Evolutionary conservation across 1,140 invertebrate genomes (phyloP).

Genomic region (Aphelinus atriplicis): DNA sequence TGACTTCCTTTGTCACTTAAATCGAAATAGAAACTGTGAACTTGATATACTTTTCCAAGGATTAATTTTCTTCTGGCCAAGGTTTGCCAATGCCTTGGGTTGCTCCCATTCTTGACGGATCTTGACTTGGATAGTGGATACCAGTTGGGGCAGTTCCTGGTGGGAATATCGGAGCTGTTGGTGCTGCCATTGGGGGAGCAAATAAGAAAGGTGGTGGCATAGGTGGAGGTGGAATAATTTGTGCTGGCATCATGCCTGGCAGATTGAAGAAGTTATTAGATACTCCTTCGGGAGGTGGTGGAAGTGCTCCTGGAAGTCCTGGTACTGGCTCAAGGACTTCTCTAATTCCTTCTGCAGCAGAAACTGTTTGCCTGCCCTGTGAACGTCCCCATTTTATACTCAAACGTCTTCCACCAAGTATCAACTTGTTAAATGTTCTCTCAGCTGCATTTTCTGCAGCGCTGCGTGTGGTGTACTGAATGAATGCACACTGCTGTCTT

Average conservation of each 20-base stretch:
- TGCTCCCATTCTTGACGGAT: slow-evolving; percentile 88
- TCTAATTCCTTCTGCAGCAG: slow-evolving; percentile 63
- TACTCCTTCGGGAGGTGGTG: slow-evolving; percentile 76
- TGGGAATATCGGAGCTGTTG: slow-evolving; percentile 64
- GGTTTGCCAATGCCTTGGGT: slow-evolving; percentile 67
- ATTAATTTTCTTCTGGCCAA: slow-evolving; percentile 60
- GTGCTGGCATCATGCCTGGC: slow-evolving; percentile 67
- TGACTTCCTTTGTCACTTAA: slow-evolving; percentile 15
- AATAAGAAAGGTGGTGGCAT: slow-evolving; percentile 66
- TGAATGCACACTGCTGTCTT: slow-evolving; percentile 97
- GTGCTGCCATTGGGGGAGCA: slow-evolving; percentile 63
- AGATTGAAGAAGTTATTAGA: slow-evolving; percentile 73
- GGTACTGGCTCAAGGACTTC: slow-evolving; percentile 84
- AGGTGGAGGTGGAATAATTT: slow-evolving; percentile 67
- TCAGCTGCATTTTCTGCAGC: slow-evolving; percentile 95
- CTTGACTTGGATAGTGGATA: slow-evolving; percentile 94
- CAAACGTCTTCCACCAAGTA: slow-evolving; percentile 84
- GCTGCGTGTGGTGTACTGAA: slow-evolving; percentile 91
- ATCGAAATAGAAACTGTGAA: background rate
- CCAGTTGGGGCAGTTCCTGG: slow-evolving; percentile 62
- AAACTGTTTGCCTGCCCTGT: slow-evolving; percentile 74
- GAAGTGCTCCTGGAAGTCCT: slow-evolving; percentile 83
- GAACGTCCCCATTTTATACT: slow-evolving; percentile 98
- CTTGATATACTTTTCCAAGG: background rate
- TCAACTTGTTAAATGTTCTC: slow-evolving; percentile 95